phyloP scores from a whole-genome alignment of 1,140 invertebrate species.

The Luehdorfia chinensis region DNA sequence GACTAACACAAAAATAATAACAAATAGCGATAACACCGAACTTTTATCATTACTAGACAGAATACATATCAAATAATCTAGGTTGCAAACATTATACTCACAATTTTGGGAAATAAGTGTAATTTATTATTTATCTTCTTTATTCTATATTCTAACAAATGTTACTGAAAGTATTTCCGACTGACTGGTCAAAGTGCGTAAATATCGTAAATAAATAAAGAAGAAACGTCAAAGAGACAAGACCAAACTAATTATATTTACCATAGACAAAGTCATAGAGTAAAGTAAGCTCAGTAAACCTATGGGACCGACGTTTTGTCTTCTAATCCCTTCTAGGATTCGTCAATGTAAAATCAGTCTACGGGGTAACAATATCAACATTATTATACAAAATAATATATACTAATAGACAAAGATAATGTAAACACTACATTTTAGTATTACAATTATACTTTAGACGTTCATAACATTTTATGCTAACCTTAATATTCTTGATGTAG shows the following conservation, averaged over 20 bases:
- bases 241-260: background rate
- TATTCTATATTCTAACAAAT: background rate
- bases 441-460: no score
- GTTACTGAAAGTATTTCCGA: background rate
- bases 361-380: no score
- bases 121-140: background rate
- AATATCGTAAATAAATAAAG: slow-evolving; percentile 3
- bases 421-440: no score
- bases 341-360: no score
- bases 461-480: no score
- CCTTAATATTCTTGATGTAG: slow-evolving; percentile 11
- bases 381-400: no score
- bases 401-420: no score
- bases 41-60: background rate
- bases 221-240: slow-evolving; percentile 9
- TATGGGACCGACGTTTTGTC: no score
- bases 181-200: slow-evolving; percentile 6
- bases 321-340: no score
- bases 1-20: slow-evolving; percentile 2
- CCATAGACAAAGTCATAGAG: slow-evolving; percentile 5
- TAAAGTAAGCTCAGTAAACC: background rate
- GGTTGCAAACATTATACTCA: slow-evolving; percentile 3
- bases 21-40: background rate
- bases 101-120: background rate
- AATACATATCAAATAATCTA: background rate